phyloP scores from a whole-genome alignment of 2,113 vertebrate genomes.

The Gambusia affinis region DNA sequence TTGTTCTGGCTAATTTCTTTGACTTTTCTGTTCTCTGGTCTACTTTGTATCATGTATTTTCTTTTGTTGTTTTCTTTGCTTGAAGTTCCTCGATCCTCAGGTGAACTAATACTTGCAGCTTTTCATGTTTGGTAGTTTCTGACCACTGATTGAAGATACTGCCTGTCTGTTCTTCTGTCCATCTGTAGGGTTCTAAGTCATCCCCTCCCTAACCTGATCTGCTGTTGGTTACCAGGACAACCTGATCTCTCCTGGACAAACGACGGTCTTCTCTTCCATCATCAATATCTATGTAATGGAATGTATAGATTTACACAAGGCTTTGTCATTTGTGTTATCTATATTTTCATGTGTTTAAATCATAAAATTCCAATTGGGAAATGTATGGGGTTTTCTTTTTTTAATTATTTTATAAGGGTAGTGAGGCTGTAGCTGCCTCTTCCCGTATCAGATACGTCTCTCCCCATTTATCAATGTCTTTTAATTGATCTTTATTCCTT shows the following conservation, averaged over 20 bases:
- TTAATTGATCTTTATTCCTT: constrained; percentile 65
- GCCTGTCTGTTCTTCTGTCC: constrained; percentile 29
- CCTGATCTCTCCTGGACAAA: constrained; percentile 63
- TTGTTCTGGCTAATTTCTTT: too few species aligned
- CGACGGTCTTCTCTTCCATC: constrained; percentile 77
- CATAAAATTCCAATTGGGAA: constrained; percentile 77
- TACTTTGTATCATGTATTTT: too few species aligned
- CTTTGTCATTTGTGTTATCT: constrained; percentile 77
- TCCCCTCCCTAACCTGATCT: constrained; percentile 82
- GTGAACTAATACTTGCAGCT: too few species aligned
- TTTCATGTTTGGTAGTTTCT: not conserved
- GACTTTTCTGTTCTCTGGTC: too few species aligned
- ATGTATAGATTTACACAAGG: constrained; percentile 81
- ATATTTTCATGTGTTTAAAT: constrained; percentile 86
- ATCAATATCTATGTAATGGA: constrained; percentile 83
- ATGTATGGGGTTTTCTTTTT: constrained; percentile 43
- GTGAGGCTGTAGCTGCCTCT: constrained; percentile 77
- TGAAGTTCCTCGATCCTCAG: too few species aligned
- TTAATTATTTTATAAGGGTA: constrained; percentile 63
- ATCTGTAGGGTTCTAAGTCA: constrained; percentile 84
- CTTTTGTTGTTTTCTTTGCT: too few species aligned
- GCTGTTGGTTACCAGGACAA: constrained; percentile 76
- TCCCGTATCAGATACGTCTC: constrained; percentile 6
- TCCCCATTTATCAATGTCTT: constrained; percentile 23
- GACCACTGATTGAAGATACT: not conserved